Evolutionary conservation across 2,113 vertebrate genomes (phyloP), one percentile per base, ranked within the genome.

Genomic region (Chloebia gouldiae): DNA sequence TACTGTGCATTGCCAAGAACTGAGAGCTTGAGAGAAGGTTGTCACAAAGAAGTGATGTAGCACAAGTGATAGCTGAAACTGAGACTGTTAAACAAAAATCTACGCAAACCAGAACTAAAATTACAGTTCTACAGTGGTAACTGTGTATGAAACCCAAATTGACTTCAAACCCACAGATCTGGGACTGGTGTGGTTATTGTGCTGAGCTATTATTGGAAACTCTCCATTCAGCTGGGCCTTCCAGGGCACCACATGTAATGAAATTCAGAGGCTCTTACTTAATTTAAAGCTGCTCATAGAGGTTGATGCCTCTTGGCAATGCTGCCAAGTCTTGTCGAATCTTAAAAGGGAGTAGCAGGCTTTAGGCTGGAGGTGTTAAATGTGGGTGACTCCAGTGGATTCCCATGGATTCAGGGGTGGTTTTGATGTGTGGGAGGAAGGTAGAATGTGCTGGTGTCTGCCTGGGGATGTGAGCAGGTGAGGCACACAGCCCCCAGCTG

Each of bases 261-360:
- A 93, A 93, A 92, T 95, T 98, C 92, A 91, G 93, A 94, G 93
- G 27, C 84, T 93, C 86, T 95, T 84, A 63, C 92, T 96, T 64
- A 47, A 89, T 95, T 93, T 88, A 84, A 95, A 92, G 85, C 94
- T 95, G 90, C 75, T 96, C 56, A 33, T 57, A 37, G 79, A 65
- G 28, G 86, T 88, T 12, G 21, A 94, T 97, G 93, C 70, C 77
- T 94, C 51, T 79, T 61, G 93, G 93, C 90, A 96, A 42, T 44
- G 76, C 76, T 96, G 94, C 94, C 81, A 88, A 77, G 53, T 57
- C 75, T 93, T 82, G 68, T 81, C 8, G 20, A 82, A 91, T 95
- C 70, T 96, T 73, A 81, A 82, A 88, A 83, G 30, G 7, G 14
- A 94, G 39, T 23, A 80, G 60, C 25, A 42, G 53, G 27, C 39